A percentile compares a stretch with the other conserved stretches of the same genome.
These are phyloP conservation scores for Crotalus horridus DNA, from an alignment of 2,113 vertebrate species.

Conservation along the genomic window DNA sequence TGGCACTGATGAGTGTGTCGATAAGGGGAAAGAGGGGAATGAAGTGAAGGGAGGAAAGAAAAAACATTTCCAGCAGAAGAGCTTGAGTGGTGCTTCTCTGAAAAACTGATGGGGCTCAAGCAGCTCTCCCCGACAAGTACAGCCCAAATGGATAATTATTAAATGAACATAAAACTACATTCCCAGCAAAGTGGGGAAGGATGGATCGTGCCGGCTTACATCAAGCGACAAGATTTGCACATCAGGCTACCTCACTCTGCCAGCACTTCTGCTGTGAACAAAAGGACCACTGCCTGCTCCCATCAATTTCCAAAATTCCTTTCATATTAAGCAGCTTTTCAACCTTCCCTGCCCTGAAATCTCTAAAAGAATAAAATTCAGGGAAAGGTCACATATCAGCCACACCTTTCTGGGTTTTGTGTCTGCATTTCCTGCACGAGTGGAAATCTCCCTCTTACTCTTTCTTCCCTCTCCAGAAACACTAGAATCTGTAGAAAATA, in stretches of 20 bases:
- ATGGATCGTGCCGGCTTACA: slow-evolving; percentile 65
- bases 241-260: slow-evolving; percentile 59
- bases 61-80: slow-evolving; percentile 79
- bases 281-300: slow-evolving; percentile 59
- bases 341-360: slow-evolving; percentile 57
- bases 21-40: slow-evolving; percentile 79
- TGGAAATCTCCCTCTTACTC: slow-evolving; percentile 46
- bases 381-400: slow-evolving; percentile 64
- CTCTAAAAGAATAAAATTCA: slow-evolving; percentile 59
- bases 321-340: slow-evolving; percentile 60
- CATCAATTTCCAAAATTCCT: slow-evolving; percentile 68
- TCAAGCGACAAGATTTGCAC: slow-evolving; percentile 68
- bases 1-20: slow-evolving; percentile 82
- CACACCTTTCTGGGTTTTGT: slow-evolving; percentile 61
- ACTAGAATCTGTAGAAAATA: slow-evolving; percentile 39
- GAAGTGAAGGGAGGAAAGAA: slow-evolving; percentile 75
- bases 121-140: slow-evolving; percentile 78
- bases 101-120: slow-evolving; percentile 79
- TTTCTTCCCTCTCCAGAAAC: neutral
- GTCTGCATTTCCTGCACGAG: slow-evolving; percentile 52
- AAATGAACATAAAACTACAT: slow-evolving; percentile 79
- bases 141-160: slow-evolving; percentile 82
- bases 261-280: slow-evolving; percentile 56
- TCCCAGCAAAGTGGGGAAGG: slow-evolving; percentile 69
- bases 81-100: slow-evolving; percentile 80